Conservation (phyloP, 2,888 invertebrate species). For the Zaprionus lineosus region DNA sequence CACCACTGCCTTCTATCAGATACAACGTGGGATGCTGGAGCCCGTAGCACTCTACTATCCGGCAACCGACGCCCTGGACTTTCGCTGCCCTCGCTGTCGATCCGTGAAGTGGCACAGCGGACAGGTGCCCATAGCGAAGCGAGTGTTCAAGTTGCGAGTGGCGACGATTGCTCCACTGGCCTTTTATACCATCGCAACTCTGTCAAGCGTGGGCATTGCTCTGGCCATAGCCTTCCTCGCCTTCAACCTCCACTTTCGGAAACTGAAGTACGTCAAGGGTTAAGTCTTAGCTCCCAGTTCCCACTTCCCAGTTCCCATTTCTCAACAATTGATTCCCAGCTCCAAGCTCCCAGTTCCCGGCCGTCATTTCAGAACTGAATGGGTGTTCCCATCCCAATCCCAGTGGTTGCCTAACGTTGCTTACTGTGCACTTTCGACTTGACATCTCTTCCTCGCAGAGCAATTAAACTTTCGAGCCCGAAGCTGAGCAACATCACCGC, state of each 20-base stretch:
- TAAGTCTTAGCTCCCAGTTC: neutral
- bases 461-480: conserved; percentile 95
- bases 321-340: too few species aligned
- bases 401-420: conserved; percentile 11
- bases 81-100: conserved; percentile 88
- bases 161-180: conserved; percentile 91
- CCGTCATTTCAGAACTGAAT: too few species aligned
- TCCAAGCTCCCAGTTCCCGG: neutral
- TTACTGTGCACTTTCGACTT: conserved; percentile 45
- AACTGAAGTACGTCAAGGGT: conserved; percentile 88
- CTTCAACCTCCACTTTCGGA: conserved; percentile 92
- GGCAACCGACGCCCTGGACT: conserved; percentile 86
- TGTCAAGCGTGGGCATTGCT: conserved; percentile 89
- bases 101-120: conserved; percentile 89
- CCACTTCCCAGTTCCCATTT: neutral
- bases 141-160: conserved; percentile 89
- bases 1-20: conserved; percentile 93
- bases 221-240: conserved; percentile 89
- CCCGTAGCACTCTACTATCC: conserved; percentile 89
- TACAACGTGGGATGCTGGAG: conserved; percentile 89
- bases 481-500: conserved; percentile 95
- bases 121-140: conserved; percentile 90
- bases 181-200: conserved; percentile 88
- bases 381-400: neutral
- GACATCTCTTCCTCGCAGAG: conserved; percentile 84